These are phyloP conservation scores for Arctia plantaginis DNA, from an alignment of 2,888 invertebrate species.

Conservation along the genomic window DNA sequence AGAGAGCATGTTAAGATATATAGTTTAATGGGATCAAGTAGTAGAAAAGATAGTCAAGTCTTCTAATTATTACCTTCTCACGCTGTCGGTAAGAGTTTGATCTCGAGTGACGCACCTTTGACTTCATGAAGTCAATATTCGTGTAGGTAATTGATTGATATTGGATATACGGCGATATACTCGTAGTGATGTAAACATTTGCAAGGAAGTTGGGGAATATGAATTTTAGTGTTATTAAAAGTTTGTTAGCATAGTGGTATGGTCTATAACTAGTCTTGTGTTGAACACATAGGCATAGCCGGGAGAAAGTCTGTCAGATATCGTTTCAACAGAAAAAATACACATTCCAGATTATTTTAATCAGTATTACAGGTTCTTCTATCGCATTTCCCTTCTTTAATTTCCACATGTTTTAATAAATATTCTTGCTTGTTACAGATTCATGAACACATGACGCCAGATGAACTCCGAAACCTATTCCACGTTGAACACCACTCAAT, in stretches of 20 bases:
- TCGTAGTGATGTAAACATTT: not conserved
- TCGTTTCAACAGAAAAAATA: not conserved
- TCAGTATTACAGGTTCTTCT: not conserved
- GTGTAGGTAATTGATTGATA: not conserved
- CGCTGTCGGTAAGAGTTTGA: not conserved
- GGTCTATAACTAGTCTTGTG: not conserved
- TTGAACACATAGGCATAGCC: not conserved
- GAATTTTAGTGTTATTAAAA: not conserved
- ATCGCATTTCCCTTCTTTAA: not conserved
- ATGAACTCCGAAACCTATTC: conserved; percentile 93
- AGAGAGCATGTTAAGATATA: not conserved
- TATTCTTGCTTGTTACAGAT: conserved; percentile 87
- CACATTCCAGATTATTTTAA: not conserved
- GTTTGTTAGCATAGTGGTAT: not conserved
- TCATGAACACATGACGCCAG: conserved; percentile 95
- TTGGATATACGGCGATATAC: not conserved
- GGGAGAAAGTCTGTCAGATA: not conserved
- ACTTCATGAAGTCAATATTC: not conserved
- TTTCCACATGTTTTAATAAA: not conserved
- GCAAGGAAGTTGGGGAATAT: not conserved
- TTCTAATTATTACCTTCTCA: not conserved
- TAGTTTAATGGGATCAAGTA: not conserved
- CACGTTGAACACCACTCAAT: conserved; percentile 92
- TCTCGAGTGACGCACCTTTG: not conserved
- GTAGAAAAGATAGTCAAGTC: not conserved